A percentile compares a stretch with the other conserved stretches of the same genome.
Evolutionary conservation across 2,797 vertebrate species (phyloP).

Genomic region (Chelon auratus): DNA sequence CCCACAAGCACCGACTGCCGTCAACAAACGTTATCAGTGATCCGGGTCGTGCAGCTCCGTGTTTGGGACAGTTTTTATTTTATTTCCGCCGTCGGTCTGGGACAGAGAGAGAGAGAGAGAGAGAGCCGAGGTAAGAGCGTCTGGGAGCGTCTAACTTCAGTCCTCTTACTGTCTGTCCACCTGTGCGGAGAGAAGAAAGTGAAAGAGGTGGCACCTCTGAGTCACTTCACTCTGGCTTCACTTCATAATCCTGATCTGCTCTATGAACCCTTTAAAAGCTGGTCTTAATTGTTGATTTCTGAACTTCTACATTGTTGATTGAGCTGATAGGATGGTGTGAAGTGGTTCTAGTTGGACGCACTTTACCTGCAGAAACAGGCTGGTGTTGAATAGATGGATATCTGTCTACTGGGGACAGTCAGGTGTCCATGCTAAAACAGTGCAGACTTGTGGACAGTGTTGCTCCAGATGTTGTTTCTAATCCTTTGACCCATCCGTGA

Average conservation of each 20-base stretch:
- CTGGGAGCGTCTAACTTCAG: not conserved
- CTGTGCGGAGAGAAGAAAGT: constrained; percentile 1
- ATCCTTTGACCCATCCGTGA: not conserved
- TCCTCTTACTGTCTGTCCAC: constrained; percentile 22
- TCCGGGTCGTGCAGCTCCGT: constrained; percentile 9
- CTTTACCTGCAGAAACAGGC: not conserved
- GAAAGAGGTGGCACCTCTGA: not conserved
- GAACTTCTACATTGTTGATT: constrained; percentile 20
- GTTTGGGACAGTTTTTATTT: not conserved
- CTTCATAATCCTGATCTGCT: constrained; percentile 53
- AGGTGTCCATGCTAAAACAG: not conserved
- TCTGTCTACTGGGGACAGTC: not conserved
- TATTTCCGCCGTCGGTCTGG: not conserved
- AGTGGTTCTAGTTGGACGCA: constrained; percentile 6
- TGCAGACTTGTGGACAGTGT: no score
- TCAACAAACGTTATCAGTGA: not conserved
- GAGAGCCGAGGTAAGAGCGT: constrained; percentile 48
- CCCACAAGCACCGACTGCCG: constrained; percentile 42
- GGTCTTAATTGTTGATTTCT: constrained; percentile 37
- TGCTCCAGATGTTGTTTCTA: constrained; percentile 1
- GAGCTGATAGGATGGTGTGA: constrained; percentile 27
- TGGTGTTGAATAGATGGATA: not conserved
- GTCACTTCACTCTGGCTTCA: constrained; percentile 11
- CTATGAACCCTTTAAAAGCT: constrained; percentile 33
- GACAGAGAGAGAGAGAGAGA: not conserved